These are phyloP conservation scores for Adelognathus sp. DNA, from an alignment of 2,888 invertebrate genomes.

Conservation along the genomic window DNA sequence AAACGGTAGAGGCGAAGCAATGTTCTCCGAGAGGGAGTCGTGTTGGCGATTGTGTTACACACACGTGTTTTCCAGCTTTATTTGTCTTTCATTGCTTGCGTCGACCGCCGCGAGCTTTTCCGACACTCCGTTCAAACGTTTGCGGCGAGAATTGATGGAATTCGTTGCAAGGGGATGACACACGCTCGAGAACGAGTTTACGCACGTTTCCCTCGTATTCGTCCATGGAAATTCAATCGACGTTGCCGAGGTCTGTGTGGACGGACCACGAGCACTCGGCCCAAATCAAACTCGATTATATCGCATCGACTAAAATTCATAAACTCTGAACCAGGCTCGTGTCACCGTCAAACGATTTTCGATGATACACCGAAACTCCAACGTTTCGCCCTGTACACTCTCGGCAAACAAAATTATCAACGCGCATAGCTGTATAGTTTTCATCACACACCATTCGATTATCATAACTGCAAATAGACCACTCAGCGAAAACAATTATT, in stretches of 20 bases:
- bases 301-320: slow-evolving; percentile 38
- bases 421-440: neutral
- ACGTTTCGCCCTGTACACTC: neutral
- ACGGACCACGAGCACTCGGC: slow-evolving; percentile 1
- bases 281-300: slow-evolving; percentile 47
- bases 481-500: neutral
- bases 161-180: slow-evolving; percentile 19
- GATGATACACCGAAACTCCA: neutral
- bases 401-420: slow-evolving; percentile 3
- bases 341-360: slow-evolving; percentile 2
- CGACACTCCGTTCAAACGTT: slow-evolving; percentile 37
- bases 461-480: neutral
- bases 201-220: slow-evolving; percentile 34
- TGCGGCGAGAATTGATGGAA: neutral
- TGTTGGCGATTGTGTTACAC: neutral
- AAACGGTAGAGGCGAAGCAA: neutral
- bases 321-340: neutral
- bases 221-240: slow-evolving; percentile 48
- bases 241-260: neutral
- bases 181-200: slow-evolving; percentile 16
- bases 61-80: slow-evolving; percentile 20
- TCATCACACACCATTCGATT: neutral
- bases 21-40: neutral
- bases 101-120: slow-evolving; percentile 13
- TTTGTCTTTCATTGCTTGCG: slow-evolving; percentile 52